Conservation (phyloP, 2,797 vertebrate species). For the Sebastes diploproa region DNA sequence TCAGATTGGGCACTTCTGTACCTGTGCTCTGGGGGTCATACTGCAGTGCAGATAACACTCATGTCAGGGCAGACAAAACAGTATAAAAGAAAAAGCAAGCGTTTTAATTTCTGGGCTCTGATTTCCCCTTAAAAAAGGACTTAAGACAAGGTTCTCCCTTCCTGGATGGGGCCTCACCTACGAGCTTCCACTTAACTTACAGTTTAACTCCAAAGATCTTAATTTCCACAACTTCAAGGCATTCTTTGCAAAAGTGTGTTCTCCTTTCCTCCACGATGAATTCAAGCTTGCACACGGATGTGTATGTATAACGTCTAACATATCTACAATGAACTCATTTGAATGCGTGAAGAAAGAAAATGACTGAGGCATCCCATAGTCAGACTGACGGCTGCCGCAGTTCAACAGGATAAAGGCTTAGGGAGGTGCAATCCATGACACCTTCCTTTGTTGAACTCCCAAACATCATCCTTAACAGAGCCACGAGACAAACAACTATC, state of each 20-base stretch:
- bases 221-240: conserved; percentile 63
- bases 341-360: conserved; percentile 67
- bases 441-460: conserved; percentile 63
- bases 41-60: conserved; percentile 52
- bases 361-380: conserved; percentile 66
- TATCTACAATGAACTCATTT: conserved; percentile 72
- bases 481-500: conserved; percentile 52
- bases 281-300: conserved; percentile 63
- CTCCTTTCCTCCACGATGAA: conserved; percentile 52
- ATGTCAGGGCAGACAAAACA: conserved; percentile 48
- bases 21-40: conserved; percentile 57
- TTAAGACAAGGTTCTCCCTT: conserved; percentile 74
- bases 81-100: conserved; percentile 45
- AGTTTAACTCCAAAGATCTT: conserved; percentile 51
- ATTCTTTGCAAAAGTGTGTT: conserved; percentile 65
- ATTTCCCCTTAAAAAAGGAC: conserved; percentile 48
- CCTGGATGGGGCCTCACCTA: conserved; percentile 49
- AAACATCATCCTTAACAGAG: conserved; percentile 54
- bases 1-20: conserved; percentile 52
- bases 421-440: conserved; percentile 62
- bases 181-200: conserved; percentile 40
- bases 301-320: conserved; percentile 66
- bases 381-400: conserved; percentile 56
- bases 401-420: conserved; percentile 75
- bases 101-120: conserved; percentile 49